Conservation (phyloP, 2,888 invertebrate species). For the Rhagonycha lutea region DNA sequence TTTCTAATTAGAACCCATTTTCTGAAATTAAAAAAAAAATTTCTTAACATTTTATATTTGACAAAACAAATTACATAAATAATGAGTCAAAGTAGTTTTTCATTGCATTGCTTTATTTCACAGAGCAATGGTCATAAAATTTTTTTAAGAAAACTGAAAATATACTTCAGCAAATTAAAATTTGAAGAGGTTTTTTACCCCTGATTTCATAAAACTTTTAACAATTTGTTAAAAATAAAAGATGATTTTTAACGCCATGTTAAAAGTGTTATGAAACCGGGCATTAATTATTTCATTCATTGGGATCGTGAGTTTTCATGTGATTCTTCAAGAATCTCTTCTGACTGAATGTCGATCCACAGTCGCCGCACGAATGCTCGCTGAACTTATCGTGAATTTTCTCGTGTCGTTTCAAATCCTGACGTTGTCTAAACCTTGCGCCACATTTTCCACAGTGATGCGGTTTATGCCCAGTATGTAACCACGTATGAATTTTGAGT, state of each 20-base stretch:
- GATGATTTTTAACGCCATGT: no score
- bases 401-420: conserved; percentile 53
- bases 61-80: background rate
- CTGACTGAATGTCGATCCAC: conserved; percentile 55
- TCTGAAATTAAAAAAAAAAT: no score
- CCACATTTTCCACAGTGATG: conserved; percentile 59
- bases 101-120: background rate
- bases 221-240: no score
- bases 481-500: conserved; percentile 59
- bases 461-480: conserved; percentile 62
- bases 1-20: no score
- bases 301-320: conserved; percentile 33
- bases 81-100: background rate
- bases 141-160: no score
- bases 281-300: background rate
- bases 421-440: conserved; percentile 56
- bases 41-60: background rate
- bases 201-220: no score
- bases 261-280: no score
- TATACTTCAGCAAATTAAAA: background rate
- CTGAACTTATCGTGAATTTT: conserved; percentile 51
- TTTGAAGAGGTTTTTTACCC: background rate
- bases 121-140: background rate
- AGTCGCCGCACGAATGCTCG: conserved; percentile 52
- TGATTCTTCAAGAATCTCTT: conserved; percentile 54